These are phyloP conservation scores for Girardinus metallicus DNA, from an alignment of 2,797 vertebrate species.

Conservation along the genomic window DNA sequence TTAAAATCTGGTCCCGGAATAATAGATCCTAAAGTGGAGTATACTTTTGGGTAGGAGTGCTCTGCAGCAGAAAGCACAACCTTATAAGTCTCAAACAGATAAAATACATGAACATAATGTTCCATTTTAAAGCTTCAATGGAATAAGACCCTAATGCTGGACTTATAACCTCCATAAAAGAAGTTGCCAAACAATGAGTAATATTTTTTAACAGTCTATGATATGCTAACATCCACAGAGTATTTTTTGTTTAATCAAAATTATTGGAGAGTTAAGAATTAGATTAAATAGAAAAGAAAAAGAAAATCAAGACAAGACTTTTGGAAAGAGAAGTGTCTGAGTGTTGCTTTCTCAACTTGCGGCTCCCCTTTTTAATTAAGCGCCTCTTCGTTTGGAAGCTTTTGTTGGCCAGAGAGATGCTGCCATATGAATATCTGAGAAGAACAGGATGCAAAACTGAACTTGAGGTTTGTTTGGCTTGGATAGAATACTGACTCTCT, in stretches of 20 bases:
- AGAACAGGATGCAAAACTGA: conserved; percentile 44
- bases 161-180: neutral
- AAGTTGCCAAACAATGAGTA: neutral
- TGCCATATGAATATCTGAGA: conserved; percentile 57
- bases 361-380: conserved; percentile 62
- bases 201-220: neutral
- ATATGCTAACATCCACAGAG: neutral
- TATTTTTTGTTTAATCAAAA: neutral
- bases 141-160: neutral
- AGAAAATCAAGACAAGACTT: conserved; percentile 10
- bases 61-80: neutral
- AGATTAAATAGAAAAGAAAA: conserved; percentile 9
- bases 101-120: neutral
- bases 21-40: neutral
- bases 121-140: neutral
- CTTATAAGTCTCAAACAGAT: neutral
- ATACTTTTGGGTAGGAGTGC: neutral
- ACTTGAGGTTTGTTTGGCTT: conserved; percentile 73
- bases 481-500: conserved; percentile 57
- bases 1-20: neutral
- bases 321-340: conserved; percentile 17
- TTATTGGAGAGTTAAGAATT: conserved; percentile 5
- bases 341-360: conserved; percentile 33
- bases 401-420: conserved; percentile 64
- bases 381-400: conserved; percentile 58